Evolutionary conservation across 2,888 invertebrate genomes (phyloP), one percentile per base, ranked within the genome.

Genomic region (Lingula anatina): DNA sequence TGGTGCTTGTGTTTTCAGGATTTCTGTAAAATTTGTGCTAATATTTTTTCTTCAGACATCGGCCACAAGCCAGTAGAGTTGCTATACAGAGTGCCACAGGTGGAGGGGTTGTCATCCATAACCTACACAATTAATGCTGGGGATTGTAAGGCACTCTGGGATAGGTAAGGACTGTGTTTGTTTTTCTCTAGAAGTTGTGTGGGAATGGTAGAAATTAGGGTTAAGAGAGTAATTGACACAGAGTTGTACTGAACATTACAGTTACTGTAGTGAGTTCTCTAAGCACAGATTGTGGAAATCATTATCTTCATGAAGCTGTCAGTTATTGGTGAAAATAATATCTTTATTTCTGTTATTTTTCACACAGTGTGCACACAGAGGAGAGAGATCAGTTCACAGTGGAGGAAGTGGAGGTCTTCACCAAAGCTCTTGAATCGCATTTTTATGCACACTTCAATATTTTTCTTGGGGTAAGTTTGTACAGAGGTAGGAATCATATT

Each of bases 81-180:
- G 44, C 53, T 63, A 27, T 70, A 67, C 51, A 43, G 46, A 3
- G 57, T 66, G 5, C 64, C 64, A 12, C 62, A 63, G 40, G 62
- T 62, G 43, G 61, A 67, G 26, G 68, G 66, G 5, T 53, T 69
- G 21, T 57, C 54, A 31, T 56, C 57, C 15, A 63, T 70, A 24
- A 61, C 61, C 39, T 62, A 66, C 50, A 62, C 60, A 15, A 63
- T 66, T 38, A 55, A 64, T 18, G 48, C 64, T 12, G 45, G 55
- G 7, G 66, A 66, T 47, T 66, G 66, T 51, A 58, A 58, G 36
- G 51, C 54, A 26, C 47, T 70, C 5, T 69, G 68, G 68, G 60
- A 67, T 39, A 57, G 60, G 69, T 68, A 42, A 36, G 50, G 39
- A 5, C n/a, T n/a, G n/a, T n/a, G n/a, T n/a, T n/a, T n/a, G n/a